Conservation (phyloP, 1,140 invertebrate genomes). For the Panagrolaimus sp. region DNA sequence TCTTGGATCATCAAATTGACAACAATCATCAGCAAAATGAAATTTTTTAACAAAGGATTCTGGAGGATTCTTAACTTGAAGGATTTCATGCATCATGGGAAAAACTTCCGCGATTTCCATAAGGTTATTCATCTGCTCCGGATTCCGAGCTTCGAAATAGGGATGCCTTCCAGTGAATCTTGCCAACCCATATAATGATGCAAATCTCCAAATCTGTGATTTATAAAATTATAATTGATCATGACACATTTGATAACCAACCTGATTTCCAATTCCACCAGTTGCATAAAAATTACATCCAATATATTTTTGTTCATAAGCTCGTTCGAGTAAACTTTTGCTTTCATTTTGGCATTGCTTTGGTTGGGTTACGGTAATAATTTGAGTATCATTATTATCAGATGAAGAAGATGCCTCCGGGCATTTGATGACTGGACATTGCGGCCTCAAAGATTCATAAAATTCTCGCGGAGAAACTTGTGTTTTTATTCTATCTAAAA, state of each 20-base stretch:
- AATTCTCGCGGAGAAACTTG: not conserved
- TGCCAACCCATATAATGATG: slow-evolving; percentile 19
- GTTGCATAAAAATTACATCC: slow-evolving; percentile 5
- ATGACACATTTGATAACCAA: no score
- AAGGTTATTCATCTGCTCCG: slow-evolving; percentile 1
- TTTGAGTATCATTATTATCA: not conserved
- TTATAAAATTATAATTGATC: no score
- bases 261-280: slow-evolving; percentile 5
- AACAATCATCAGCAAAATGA: slow-evolving; percentile 6
- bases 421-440: not conserved
- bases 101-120: not conserved
- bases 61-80: not conserved
- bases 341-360: not conserved
- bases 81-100: slow-evolving; percentile 13
- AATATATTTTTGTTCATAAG: not conserved
- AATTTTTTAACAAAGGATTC: not conserved
- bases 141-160: slow-evolving; percentile 1
- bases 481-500: not conserved
- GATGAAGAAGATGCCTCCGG: not conserved
- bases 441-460: not conserved
- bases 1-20: slow-evolving; percentile 10
- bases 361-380: not conserved
- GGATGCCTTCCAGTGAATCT: slow-evolving; percentile 8
- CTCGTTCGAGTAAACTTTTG: not conserved
- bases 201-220: slow-evolving; percentile 20